Conservation (phyloP, 2,113 vertebrate genomes). For the Capreolus pygargus region DNA sequence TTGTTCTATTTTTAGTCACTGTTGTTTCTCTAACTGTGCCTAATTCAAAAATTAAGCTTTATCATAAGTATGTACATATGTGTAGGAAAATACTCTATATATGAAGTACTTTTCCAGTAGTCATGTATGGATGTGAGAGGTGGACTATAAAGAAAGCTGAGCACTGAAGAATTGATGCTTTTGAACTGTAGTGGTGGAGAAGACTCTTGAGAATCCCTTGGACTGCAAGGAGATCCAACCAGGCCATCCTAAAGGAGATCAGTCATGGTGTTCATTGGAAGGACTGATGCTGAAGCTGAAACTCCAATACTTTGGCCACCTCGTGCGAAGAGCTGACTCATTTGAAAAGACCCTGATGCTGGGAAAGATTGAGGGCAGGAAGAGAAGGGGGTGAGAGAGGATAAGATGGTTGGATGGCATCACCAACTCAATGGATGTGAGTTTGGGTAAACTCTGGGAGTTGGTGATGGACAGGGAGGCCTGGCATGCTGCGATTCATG, state of each 20-base stretch:
- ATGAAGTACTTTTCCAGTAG: not conserved
- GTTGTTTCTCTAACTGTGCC: not conserved
- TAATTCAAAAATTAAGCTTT: not conserved
- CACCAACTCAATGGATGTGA: not conserved
- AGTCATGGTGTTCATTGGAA: not conserved
- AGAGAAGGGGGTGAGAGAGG: not conserved
- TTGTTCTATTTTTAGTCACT: not conserved
- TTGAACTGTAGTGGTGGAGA: not conserved
- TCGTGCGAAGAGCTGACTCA: not conserved
- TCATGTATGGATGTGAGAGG: not conserved
- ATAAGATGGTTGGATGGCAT: not conserved
- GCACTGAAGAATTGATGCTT: not conserved
- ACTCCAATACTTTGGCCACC: not conserved
- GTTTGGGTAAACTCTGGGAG: not conserved
- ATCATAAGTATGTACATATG: not conserved
- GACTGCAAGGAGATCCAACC: not conserved
- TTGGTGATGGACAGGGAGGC: not conserved
- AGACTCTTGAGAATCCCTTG: not conserved
- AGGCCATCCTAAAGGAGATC: not conserved
- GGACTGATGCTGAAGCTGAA: not conserved
- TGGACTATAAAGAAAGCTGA: not conserved
- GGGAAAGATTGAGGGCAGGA: not conserved
- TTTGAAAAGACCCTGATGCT: not conserved
- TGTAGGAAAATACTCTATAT: not conserved
- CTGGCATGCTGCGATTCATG: accelerated